phyloP scores from a whole-genome alignment of 2,888 invertebrate species.

The Halictus quadricinctus region DNA sequence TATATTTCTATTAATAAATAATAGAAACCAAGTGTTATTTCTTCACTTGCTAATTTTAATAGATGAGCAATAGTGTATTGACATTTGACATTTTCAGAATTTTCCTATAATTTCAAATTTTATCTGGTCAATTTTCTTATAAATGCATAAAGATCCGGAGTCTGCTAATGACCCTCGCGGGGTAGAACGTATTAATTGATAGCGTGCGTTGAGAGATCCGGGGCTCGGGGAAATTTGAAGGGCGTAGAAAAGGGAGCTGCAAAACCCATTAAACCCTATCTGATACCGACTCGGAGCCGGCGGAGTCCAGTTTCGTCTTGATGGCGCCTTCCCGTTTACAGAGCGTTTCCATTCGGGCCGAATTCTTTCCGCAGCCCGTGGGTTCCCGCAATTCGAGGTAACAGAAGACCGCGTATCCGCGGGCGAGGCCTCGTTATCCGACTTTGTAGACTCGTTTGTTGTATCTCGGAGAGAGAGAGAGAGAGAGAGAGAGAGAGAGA shows the following conservation, averaged over 20 bases:
- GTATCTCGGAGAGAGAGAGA: slow-evolving; percentile 32
- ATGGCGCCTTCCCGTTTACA: neutral
- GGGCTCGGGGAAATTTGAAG: neutral
- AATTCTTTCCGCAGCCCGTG: slow-evolving; percentile 20
- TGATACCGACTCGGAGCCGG: neutral
- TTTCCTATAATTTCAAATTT: too few relatives aligned
- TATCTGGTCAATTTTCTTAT: too few relatives aligned
- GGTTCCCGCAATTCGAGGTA: slow-evolving; percentile 6
- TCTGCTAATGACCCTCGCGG: too few relatives aligned
- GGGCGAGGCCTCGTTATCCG: slow-evolving; percentile 54
- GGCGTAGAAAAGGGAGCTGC: neutral
- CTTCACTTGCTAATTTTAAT: too few relatives aligned
- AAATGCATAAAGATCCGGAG: too few relatives aligned
- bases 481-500: neutral
- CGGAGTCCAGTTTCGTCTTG: slow-evolving; percentile 8
- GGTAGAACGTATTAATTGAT: neutral
- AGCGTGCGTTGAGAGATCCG: neutral
- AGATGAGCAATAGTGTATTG: too few relatives aligned
- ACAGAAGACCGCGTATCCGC: slow-evolving; percentile 33
- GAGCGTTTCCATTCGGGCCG: slow-evolving; percentile 2
- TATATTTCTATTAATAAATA: too few relatives aligned
- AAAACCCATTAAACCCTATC: neutral
- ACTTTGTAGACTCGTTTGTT: slow-evolving; percentile 43
- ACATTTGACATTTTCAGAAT: too few relatives aligned
- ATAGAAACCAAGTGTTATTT: too few relatives aligned